A percentile compares a stretch with the other conserved stretches of the same genome.
These are phyloP conservation scores for Cyanistes caeruleus DNA, from an alignment of 2,113 vertebrate species.

Conservation along the genomic window DNA sequence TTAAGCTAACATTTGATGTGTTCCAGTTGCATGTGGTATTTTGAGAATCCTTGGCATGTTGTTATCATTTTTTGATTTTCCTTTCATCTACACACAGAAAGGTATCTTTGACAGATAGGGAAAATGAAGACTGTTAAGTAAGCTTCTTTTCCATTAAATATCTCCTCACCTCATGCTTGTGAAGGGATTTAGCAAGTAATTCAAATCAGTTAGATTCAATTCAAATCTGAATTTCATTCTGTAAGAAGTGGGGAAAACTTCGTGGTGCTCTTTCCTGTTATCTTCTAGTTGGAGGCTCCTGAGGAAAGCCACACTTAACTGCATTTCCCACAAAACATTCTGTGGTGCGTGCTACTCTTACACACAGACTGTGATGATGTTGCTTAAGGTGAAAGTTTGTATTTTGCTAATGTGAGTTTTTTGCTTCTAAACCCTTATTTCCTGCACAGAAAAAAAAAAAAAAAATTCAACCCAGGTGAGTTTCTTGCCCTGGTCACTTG, in stretches of 20 bases:
- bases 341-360: neutral
- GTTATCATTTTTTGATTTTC: neutral
- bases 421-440: neutral
- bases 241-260: neutral
- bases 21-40: neutral
- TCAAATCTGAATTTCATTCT: neutral
- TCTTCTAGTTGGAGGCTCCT: neutral
- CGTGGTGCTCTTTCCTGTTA: neutral
- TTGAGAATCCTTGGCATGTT: constrained; percentile 19
- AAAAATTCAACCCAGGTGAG: neutral
- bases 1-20: neutral
- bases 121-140: neutral
- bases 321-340: neutral
- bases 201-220: too few relatives aligned
- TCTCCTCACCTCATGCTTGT: neutral
- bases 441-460: neutral
- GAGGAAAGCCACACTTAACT: neutral
- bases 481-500: neutral
- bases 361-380: neutral
- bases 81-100: neutral
- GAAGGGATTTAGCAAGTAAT: neutral
- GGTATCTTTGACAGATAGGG: neutral
- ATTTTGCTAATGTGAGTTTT: neutral
- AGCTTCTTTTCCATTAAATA: neutral
- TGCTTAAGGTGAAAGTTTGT: neutral